A percentile compares a stretch with the other conserved stretches of the same genome.
Conservation (phyloP, 2,888 invertebrate species). For the Lasioglossum pauxillum region DNA sequence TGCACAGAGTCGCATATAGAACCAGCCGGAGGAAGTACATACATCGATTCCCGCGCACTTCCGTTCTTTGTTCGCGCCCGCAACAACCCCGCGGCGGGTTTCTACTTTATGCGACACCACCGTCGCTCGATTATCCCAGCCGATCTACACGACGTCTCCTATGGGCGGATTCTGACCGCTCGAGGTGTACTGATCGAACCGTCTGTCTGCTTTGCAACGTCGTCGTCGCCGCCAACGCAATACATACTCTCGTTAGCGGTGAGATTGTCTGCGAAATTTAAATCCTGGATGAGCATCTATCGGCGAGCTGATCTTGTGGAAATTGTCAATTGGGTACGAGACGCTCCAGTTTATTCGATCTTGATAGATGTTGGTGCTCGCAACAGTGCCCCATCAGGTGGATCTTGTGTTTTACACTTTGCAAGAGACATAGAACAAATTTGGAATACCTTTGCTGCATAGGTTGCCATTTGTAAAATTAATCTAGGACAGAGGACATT, state of each 20-base stretch:
- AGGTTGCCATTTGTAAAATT: not conserved
- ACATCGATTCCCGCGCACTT: conserved; percentile 66
- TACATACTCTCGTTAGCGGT: not conserved
- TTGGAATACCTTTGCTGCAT: too few relatives aligned
- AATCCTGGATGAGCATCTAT: not conserved
- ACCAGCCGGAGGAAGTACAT: conserved; percentile 64
- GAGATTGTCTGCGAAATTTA: conserved; percentile 10
- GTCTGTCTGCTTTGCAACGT: conserved; percentile 28
- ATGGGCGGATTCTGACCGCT: conserved; percentile 26
- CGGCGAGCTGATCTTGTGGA: not conserved
- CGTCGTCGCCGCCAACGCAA: not conserved
- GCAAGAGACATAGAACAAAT: not conserved
- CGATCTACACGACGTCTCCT: conserved; percentile 36
- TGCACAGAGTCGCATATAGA: conserved; percentile 31
- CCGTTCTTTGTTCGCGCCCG: conserved; percentile 68
- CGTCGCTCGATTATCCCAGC: conserved; percentile 58
- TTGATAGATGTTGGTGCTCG: not conserved
- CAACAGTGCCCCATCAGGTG: not conserved
- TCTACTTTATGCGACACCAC: conserved; percentile 48
- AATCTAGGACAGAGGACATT: not conserved
- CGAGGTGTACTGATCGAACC: conserved; percentile 1
- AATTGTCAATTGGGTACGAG: not conserved
- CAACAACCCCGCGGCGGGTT: conserved; percentile 52
- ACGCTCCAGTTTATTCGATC: not conserved
- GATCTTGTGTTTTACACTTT: not conserved